These are phyloP conservation scores for Dolichoris vasculosae DNA, from an alignment of 1,140 invertebrate species.

Conservation along the genomic window DNA sequence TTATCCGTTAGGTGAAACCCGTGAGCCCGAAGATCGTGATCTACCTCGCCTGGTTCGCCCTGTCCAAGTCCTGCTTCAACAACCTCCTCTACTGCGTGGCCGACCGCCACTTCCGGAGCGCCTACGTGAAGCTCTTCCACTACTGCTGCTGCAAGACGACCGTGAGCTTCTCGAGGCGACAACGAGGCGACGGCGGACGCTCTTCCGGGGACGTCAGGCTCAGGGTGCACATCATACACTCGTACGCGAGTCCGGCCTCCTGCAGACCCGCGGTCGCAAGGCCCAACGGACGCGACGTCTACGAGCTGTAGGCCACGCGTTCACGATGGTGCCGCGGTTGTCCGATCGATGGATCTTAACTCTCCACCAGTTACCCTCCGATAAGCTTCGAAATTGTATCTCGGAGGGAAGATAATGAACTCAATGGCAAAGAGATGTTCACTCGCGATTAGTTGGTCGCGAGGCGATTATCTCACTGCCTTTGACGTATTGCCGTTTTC, in stretches of 20 bases:
- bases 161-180: conserved; percentile 80
- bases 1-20: conserved; percentile 56
- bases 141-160: conserved; percentile 90
- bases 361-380: not conserved
- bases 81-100: conserved; percentile 80
- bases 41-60: conserved; percentile 80
- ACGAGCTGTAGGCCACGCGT: conserved; percentile 72
- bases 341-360: not conserved
- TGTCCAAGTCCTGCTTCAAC: conserved; percentile 82
- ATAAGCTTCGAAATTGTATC: not conserved
- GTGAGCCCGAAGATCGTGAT: conserved; percentile 77
- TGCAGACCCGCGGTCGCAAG: conserved; percentile 65
- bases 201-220: conserved; percentile 78
- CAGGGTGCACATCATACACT: conserved; percentile 86
- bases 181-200: conserved; percentile 74
- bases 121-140: conserved; percentile 85
- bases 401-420: not conserved
- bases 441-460: not conserved
- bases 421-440: not conserved
- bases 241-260: conserved; percentile 77
- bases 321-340: not conserved
- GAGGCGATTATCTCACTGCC: not conserved
- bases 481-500: not conserved
- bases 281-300: conserved; percentile 74
- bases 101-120: conserved; percentile 82